Evolutionary conservation across 2,888 invertebrate species (phyloP), one percentile per base, ranked within the genome.

Genomic region (Liopterus haemorrhoidalis): DNA sequence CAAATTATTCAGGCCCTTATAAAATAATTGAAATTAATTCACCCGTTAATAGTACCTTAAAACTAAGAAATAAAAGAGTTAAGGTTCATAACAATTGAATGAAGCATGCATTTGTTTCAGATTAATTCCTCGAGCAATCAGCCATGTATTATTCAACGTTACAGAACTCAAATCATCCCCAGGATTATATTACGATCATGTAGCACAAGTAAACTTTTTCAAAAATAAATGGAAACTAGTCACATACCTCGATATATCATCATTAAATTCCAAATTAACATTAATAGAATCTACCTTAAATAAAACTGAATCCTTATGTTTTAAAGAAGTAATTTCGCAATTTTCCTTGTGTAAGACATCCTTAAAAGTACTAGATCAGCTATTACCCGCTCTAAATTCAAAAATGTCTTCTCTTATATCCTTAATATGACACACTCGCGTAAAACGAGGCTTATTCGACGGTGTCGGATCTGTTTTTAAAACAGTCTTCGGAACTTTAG

Each of bases 81-180:
- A 46, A 42, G 24, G 50, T 53, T n/a, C 50, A 51, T 40, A 41
- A 27, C 15, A 45, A 53, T 40, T 28, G 44, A 32, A 22, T 53
- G 18, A 51, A 51, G 44, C 21, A 9, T 6, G 51, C 51, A 1
- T 46, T 51, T 51, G 41, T 50, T 50, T 21, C 49, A 48, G 46
- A 32, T 18, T 40, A 12, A 28, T 28, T 28, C 6, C 28, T n/a
- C 5, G 5, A 8, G 8, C 22, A 22, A 5, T 6, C 8, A 22
- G 5, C 22, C 5, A 22, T 6, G 8, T 22, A 6, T 22, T 22
- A 6, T n/a, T 9, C 11, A 28, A 28, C 11, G 11, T 28, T 4
- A 28, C 28, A 28, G 4, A 5, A 5, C 8, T 28, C 11, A 28
- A 28, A 28, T 5, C 8, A n/a, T 28, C 28, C 8, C 28, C 28